Evolutionary conservation across 2,888 invertebrate genomes (phyloP), one percentile per base, ranked within the genome.

Genomic region (Agriopis leucophaearia): DNA sequence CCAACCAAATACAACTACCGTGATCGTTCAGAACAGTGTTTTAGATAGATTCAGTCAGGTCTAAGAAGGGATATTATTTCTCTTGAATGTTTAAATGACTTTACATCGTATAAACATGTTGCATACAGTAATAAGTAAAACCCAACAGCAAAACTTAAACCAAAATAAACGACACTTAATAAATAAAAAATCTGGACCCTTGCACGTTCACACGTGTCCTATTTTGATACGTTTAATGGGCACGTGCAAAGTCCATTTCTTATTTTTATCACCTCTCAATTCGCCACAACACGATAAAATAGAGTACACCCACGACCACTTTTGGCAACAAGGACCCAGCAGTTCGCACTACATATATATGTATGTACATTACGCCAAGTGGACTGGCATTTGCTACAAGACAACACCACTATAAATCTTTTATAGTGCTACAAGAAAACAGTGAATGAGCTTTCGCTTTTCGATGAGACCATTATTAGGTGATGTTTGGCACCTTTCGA

Each of bases 341-440:
- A 42, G 47, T 66, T 58, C 58, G 45, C n/a, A 59, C 69, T 54
- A 64, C 44, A 27, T 55, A 64, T 55, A 27, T 55, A 55, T 61
- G 63, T 66, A 55, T n/a, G 27, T 50, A 59, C 62, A 62, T 65
- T 63, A 61, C 64, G 38, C 36, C 69, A 69, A 71, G 67, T 69
- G 63, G 64, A 27, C 60, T 50, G 57, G 54, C 47, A 60, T 66
- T 60, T 64, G 38, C 42, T 38, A 42, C 35, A 59, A 58, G 51
- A 70, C 64, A 67, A 72, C 66, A 70, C 60, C 15, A 65, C 71
- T 71, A 70, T 73, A 74, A 71, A 71, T 69, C 60, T 57, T 47
- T 71, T 64, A 71, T 71, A 70, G 66, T 9, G n/a, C 10, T 35
- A 47, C 1, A 47, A n/a, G 27, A 42, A 48, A 35, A 44, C 50